Base-by-base conservation (phyloP, 64 coral and sea anemone genomes). In the Montipora cactus region DNA sequence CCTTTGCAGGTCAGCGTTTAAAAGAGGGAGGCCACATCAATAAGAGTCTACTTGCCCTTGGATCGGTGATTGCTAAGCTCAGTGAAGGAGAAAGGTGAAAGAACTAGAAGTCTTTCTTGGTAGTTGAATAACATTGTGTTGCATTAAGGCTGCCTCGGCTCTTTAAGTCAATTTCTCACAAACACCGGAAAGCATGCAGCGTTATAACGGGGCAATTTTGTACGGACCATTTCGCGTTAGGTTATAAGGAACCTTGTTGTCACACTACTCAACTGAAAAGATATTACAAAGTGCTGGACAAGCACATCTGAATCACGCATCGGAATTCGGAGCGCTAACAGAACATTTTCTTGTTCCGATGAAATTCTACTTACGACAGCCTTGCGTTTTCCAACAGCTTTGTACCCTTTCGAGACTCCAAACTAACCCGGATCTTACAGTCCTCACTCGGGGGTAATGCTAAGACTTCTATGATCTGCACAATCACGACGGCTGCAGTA, bases 401-500 rank as follows among this genome's bases (percentile, higher is more conserved):
- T 67, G 89, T 98, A 49, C 94, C 94, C 37, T 98, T 96, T 46
- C 91, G 97, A 22, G 94, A 98, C 28, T 98, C 97, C 7, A 98
- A 98, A 59, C 47, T 98, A n/a, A 98, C 97, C 7, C 66, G 97
- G 10, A 98, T 98, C 8, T 52, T 98, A 1, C 91, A 96, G 91
- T 94, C 83, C 14, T 98, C 97, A 16, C 86, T 98, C 2, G 97
- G 97, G 8, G 97, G 97, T n/a, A 98, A 98, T 86, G 97, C 97
- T 0, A 98, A 96, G 49, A 98, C 97, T 0, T 92, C 93, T 0
- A 98, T 98, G 61, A 88, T 98, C 37, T 98, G 97, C 19, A 93
- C 97, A 0, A 77, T 98, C 5, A 98, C 97, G 14, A 92, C 94
- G 44, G 97, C 97, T 3, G 88, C 94, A 0, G 25, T 93, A 16